Base-by-base conservation (phyloP, 2,797 vertebrate species). In the Pampus argenteus region DNA sequence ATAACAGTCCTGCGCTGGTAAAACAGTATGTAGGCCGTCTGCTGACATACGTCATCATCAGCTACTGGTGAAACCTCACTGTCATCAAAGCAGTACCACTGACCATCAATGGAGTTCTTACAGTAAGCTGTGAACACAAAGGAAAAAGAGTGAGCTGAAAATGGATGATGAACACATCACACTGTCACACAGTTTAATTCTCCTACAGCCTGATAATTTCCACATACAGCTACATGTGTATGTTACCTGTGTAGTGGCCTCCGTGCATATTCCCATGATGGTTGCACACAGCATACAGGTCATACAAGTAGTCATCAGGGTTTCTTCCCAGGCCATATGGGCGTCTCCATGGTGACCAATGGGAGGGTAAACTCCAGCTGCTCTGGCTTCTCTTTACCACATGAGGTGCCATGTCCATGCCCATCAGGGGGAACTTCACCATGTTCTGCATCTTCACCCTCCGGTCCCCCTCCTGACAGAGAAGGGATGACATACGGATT, bases 21-120 rank as follows among this genome's bases (percentile, higher is more conserved):
- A 92, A 99, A 99, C 17, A 99, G 91, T 87, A 99, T 99, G 40
- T 99, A 99, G 6, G 98, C 98, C 0, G 91, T 95, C 90, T 96
- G 97, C 70, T 97, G 97, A 90, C 97, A 99, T 65, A 99, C 97
- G 6, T 98, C 96, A 0, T 97, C 97, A 5, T 99, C 98, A 0
- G 96, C 81, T n/a, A 99, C 88, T 0, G 94, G 94, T 76, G 97
- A 96, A 57, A 99, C 98, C 0, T 98, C 97, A 0, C 97, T 99
- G 94, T 99, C 98, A 31, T 99, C 98, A 0, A 99, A 99, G 95
- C 97, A 98, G 92, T 99, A 99, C 98, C 98, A 99, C 89, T 97
- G 95, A 17, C 98, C 98, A 8, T 99, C 98, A 10, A 99, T 92
- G 0, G 98, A 99, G 92, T 99, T 99, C 92, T 99, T 99, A 84